A percentile compares a stretch with the other conserved stretches of the same genome.
These are phyloP conservation scores for Neoarius graeffei DNA, from an alignment of 2,113 vertebrate species.

Conservation along the genomic window DNA sequence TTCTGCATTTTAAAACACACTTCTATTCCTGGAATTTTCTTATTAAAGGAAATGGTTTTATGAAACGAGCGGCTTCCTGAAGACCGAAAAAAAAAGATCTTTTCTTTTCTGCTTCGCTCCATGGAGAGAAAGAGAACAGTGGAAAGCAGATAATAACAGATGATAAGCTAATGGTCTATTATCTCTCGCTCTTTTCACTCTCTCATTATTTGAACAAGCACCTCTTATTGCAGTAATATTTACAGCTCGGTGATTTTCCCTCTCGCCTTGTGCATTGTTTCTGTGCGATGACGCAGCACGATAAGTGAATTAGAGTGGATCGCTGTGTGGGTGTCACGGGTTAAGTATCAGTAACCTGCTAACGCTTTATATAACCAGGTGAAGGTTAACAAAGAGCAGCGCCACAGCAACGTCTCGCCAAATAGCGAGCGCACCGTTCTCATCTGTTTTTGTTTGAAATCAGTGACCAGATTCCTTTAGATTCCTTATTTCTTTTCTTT, in stretches of 20 bases:
- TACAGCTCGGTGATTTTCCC: slow-evolving; percentile 31
- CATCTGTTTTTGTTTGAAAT: not conserved
- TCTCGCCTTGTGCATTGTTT: not conserved
- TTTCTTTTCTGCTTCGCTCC: too few species aligned
- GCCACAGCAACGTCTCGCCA: not conserved
- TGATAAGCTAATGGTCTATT: slow-evolving; percentile 32
- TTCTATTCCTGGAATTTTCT: not conserved
- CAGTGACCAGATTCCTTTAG: too few species aligned
- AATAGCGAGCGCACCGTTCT: not conserved
- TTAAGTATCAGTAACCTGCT: not conserved
- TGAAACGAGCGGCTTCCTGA: not conserved
- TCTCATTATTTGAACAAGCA: slow-evolving; percentile 9
- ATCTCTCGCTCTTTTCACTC: slow-evolving; percentile 3
- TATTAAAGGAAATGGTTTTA: not conserved
- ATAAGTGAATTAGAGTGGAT: slow-evolving; percentile 12
- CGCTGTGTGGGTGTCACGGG: not conserved
- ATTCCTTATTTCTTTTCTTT: too few species aligned
- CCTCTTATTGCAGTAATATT: slow-evolving; percentile 23
- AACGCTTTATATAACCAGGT: not conserved
- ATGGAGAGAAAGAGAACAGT: not conserved
- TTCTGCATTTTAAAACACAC: not conserved
- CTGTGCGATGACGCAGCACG: not conserved
- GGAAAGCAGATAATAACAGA: slow-evolving; percentile 13
- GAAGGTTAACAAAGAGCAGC: not conserved
- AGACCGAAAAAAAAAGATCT: not conserved